Evolutionary conservation across 1,140 invertebrate genomes (phyloP).

Genomic region (Hycleus phaleratus): DNA sequence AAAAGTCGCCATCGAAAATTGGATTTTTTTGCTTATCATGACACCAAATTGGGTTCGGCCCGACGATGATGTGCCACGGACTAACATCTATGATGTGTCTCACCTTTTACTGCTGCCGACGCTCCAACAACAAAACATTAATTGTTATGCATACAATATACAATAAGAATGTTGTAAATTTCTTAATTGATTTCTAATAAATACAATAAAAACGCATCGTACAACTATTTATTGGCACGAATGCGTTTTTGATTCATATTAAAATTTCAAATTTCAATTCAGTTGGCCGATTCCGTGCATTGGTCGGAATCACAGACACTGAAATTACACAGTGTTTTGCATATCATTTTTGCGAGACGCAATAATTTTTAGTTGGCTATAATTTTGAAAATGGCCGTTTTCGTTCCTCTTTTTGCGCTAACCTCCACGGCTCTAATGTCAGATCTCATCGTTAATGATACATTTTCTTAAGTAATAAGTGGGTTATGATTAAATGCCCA

Average conservation of each 20-base stretch:
- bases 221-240: constrained; percentile 33
- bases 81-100: constrained; percentile 1
- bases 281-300: constrained; percentile 25
- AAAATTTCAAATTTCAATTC: constrained; percentile 32
- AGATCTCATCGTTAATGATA: constrained; percentile 25
- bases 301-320: constrained; percentile 33
- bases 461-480: constrained; percentile 23
- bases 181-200: neutral
- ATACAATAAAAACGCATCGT: constrained; percentile 22
- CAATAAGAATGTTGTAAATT: too few species aligned
- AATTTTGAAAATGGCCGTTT: constrained; percentile 31
- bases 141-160: too few species aligned
- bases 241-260: constrained; percentile 34
- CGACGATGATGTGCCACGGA: constrained; percentile 7
- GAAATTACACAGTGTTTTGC: constrained; percentile 38
- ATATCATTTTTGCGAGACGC: constrained; percentile 37
- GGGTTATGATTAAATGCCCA: constrained; percentile 21
- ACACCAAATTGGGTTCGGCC: constrained; percentile 13
- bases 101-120: constrained; percentile 13
- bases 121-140: neutral
- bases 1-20: constrained; percentile 15
- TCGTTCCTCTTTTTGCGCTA: constrained; percentile 22
- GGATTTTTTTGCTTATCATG: constrained; percentile 19
- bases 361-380: constrained; percentile 37
- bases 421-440: constrained; percentile 21